Evolutionary conservation across 1,140 invertebrate species (phyloP), one percentile per base, ranked within the genome.

Genomic region (Mya arenaria): DNA sequence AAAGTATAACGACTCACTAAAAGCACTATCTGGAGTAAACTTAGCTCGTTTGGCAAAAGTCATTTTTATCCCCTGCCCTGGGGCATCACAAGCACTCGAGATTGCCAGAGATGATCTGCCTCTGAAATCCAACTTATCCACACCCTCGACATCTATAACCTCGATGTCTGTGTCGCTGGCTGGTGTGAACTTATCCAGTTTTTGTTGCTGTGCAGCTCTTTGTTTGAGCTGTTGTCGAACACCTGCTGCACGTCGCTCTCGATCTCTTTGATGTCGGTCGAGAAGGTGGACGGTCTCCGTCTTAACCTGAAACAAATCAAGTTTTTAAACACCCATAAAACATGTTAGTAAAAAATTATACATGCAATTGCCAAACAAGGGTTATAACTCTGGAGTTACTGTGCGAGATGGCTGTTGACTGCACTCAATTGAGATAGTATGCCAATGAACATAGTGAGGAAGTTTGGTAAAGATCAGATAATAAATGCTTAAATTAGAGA

Each of bases 61-160:
- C 48, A 93, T 73, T 82, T 93, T 93, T 23, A 93, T 91, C 23
- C 92, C 92, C 60, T 88, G 84, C 23, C 83, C 85, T 13, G 92
- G 90, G 80, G 92, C 90, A 78, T 85, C 89, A 37, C 91, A 87
- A 13, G 88, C 90, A 65, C 87, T 89, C 82, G 88, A 90, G 2
- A 91, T 86, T 52, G 88, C 87, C 17, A 92, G 56, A 56, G 87
- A 85, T 19, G 87, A 78, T 52, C 79, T 60, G 48, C 48, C 71
- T 23, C 85, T 68, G 56, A 55, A 55, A 56, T 86, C 84, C 39
- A 84, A 83, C 28, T 87, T 84, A 23, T 85, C 83, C 17, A 83
- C 65, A 34, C 63, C 74, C 56, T 82, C 58, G 34, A 65, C 73
- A 69, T 81, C 65, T 28, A 78, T 74, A 0, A 65, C 62, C 25